Base-by-base conservation (phyloP, 37 sponge, comb jelly and placozoan species). In the Oscarella lobularis region DNA sequence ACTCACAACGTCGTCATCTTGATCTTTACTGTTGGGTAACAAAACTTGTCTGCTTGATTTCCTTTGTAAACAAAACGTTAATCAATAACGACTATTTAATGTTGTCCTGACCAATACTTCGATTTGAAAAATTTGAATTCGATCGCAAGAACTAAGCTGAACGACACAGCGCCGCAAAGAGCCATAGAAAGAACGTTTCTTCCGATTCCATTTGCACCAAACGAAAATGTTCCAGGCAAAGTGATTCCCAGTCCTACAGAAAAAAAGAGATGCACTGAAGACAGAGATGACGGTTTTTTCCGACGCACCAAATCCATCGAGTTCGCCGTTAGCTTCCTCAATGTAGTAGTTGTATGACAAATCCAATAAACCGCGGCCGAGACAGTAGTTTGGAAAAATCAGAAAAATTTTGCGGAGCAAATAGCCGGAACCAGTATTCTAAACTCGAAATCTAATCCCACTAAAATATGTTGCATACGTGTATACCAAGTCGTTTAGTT, bases 361-460 rank as follows among this genome's bases (percentile, higher is more conserved):
- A 35, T 68, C 71, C 71, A 68, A 34, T 35, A 68, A 30, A 14
- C 71, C 71, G 33, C 71, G 71, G 31, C 71, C 71, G 71, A 68
- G 71, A 14, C 71, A 68, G 31, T 68, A 68, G 71, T 68, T 68
- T 32, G 71, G 71, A 20, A 68, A 68, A 4, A 68, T 4, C 35
- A 68, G 71, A 35, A 68, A 68, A 35, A 20, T 4, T 14, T 34
- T 35, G 33, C 71, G 71, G 5, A 68, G 31, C 29, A 30, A 5
- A 35, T 14, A 32, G 71, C 31, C 33, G 31, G 33, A 5, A 68
- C 31, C 71, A 68, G 31, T 68, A 68, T 20, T 35, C 6, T 68
- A 5, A 4, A 32, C n/a, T n/a, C n/a, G n/a, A n/a, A n/a, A n/a
- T n/a, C n/a, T n/a, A n/a, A n/a, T n/a, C n/a, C n/a, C n/a, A n/a